Conservation (phyloP, 1,140 invertebrate genomes). For the Lepidurus apus region DNA sequence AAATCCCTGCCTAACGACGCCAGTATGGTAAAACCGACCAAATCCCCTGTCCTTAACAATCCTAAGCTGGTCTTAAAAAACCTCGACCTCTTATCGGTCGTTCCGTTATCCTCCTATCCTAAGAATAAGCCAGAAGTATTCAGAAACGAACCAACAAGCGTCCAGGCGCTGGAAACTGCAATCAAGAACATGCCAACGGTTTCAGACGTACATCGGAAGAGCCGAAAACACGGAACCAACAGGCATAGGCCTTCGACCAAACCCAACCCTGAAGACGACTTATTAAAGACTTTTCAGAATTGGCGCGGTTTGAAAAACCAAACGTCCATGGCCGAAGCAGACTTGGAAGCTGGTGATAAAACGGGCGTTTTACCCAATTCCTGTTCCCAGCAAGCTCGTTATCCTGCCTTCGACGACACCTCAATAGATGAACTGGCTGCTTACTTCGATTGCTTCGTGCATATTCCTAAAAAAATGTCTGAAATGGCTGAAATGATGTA, state of each 20-base stretch:
- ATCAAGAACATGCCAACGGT: not conserved
- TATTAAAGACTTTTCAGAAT: not conserved
- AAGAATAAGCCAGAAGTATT: not conserved
- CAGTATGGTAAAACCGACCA: not conserved
- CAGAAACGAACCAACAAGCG: not conserved
- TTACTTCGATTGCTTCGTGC: conserved; percentile 86
- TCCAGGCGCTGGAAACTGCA: not conserved
- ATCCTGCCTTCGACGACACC: conserved; percentile 58
- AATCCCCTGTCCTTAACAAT: not conserved
- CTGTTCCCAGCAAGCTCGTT: conserved; percentile 42
- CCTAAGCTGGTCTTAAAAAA: not conserved
- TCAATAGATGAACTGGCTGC: conserved; percentile 86
- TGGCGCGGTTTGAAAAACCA: not conserved
- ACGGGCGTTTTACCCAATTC: conserved; percentile 1
- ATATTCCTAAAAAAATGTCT: conserved; percentile 94
- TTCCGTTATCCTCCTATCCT: not conserved
- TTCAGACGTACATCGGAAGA: not conserved
- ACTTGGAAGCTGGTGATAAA: not conserved
- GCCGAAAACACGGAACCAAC: not conserved
- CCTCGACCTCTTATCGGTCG: not conserved
- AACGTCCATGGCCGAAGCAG: not conserved
- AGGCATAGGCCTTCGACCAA: not conserved
- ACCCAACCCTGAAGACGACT: not conserved
- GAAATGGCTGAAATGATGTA: conserved; percentile 97
- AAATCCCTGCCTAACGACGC: not conserved